phyloP scores from a whole-genome alignment of 2,113 vertebrate species.

The Lates calcarifer region DNA sequence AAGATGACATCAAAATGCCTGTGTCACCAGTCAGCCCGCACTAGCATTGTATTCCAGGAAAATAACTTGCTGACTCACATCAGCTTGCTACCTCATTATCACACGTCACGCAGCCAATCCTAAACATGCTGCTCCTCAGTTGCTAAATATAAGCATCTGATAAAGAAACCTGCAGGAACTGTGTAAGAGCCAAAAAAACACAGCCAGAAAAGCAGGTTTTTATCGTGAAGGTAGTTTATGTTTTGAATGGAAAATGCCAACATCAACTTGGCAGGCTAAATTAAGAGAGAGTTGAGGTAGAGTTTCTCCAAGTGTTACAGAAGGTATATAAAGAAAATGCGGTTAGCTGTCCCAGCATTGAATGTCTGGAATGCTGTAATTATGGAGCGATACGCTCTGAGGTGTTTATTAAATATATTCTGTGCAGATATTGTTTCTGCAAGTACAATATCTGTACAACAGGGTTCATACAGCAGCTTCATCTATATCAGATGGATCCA shows the following conservation, averaged over 20 bases:
- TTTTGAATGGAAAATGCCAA: conserved; percentile 6
- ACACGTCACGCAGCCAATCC: neutral
- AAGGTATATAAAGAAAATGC: neutral
- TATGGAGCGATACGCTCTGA: neutral
- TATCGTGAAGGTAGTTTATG: neutral
- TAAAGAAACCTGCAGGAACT: neutral
- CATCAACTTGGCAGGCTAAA: neutral
- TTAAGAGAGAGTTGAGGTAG: neutral
- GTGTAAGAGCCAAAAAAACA: neutral
- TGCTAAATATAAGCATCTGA: conserved; percentile 17
- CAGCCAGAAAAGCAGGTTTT: conserved; percentile 10
- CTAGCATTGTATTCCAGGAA: neutral
- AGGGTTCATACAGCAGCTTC: neutral
- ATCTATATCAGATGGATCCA: neutral
- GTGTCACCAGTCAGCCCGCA: conserved; percentile 31
- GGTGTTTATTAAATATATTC: conserved; percentile 12
- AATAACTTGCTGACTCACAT: conserved; percentile 27
- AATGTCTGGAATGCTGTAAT: neutral
- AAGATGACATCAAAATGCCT: neutral
- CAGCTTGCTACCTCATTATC: neutral
- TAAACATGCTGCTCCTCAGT: neutral
- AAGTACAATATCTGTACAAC: too few species aligned
- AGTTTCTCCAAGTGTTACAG: neutral
- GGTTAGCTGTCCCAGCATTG: neutral
- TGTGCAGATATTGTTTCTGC: neutral